A percentile compares a stretch with the other conserved stretches of the same genome.
These are phyloP conservation scores for Erebia ligea DNA, from an alignment of 2,888 invertebrate genomes.

Conservation along the genomic window DNA sequence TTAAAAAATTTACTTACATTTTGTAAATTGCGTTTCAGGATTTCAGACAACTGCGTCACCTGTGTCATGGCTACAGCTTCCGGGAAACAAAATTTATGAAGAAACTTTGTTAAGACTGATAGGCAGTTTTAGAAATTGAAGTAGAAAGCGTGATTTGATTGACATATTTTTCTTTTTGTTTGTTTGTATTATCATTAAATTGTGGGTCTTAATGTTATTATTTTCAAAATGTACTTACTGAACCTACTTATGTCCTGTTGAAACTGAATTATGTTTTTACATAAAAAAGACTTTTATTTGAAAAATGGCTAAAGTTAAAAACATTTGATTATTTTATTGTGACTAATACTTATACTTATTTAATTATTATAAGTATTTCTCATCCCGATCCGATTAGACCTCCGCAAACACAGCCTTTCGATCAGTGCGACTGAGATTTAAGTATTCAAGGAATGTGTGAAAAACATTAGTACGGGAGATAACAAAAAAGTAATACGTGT, in stretches of 20 bases:
- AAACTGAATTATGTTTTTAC: too few species aligned
- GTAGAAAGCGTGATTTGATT: slow-evolving; percentile 40
- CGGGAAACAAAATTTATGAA: slow-evolving; percentile 55
- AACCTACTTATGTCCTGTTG: too few species aligned
- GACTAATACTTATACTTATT: too few species aligned
- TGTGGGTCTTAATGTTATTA: not conserved
- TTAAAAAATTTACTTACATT: too few species aligned
- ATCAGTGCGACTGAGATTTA: slow-evolving; percentile 12
- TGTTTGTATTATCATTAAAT: not conserved
- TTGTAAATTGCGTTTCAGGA: slow-evolving; percentile 47
- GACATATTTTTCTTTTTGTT: slow-evolving; percentile 12
- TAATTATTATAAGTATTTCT: too few species aligned
- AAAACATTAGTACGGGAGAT: slow-evolving; percentile 55
- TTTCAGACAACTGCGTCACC: slow-evolving; percentile 61
- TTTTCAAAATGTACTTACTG: too few species aligned
- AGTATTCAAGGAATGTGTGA: slow-evolving; percentile 47
- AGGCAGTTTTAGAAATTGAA: slow-evolving; percentile 55
- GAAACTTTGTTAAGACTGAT: slow-evolving; percentile 67
- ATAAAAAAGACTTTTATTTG: too few species aligned
- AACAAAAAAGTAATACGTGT: slow-evolving; percentile 62
- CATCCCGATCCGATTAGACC: not conserved
- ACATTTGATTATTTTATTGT: too few species aligned
- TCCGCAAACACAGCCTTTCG: not conserved
- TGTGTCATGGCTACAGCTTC: slow-evolving; percentile 52
- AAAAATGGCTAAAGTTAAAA: too few species aligned